A percentile compares a stretch with the other conserved stretches of the same genome.
These are phyloP conservation scores for Thamnophis sirtalis DNA, from an alignment of 2,113 vertebrate genomes.

Conservation along the genomic window DNA sequence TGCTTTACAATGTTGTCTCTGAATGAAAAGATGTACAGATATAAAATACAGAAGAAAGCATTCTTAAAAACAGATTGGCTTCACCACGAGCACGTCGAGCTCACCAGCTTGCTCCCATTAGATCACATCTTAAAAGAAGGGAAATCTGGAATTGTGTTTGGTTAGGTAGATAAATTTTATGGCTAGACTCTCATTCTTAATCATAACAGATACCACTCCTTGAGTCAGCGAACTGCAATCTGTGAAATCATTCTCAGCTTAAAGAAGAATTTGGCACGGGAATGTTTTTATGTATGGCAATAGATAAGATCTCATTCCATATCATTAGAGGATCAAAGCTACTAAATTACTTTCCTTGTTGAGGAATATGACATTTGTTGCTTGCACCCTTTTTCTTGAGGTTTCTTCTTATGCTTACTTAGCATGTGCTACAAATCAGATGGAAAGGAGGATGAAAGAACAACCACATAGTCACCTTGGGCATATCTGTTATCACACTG, in stretches of 20 bases:
- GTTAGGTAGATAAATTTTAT: neutral
- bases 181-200: neutral
- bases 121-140: conserved; percentile 9
- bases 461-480: neutral
- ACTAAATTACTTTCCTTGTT: neutral
- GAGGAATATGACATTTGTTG: neutral
- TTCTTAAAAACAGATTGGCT: conserved; percentile 25
- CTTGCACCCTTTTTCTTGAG: neutral
- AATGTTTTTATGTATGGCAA: neutral
- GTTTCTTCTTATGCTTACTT: neutral
- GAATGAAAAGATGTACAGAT: conserved; percentile 15
- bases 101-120: conserved; percentile 43
- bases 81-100: neutral
- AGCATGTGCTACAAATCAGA: neutral
- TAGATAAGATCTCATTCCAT: neutral
- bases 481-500: neutral
- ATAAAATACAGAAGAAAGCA: conserved; percentile 13
- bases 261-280: neutral
- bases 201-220: neutral
- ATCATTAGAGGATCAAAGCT: neutral
- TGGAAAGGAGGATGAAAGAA: neutral
- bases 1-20: neutral
- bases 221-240: neutral
- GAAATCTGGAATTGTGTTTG: conserved; percentile 16
- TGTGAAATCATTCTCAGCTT: conserved; percentile 11